A percentile compares a stretch with the other conserved stretches of the same genome.
phyloP scores from a whole-genome alignment of 2,888 invertebrate genomes.

The Dryococelus australis region DNA sequence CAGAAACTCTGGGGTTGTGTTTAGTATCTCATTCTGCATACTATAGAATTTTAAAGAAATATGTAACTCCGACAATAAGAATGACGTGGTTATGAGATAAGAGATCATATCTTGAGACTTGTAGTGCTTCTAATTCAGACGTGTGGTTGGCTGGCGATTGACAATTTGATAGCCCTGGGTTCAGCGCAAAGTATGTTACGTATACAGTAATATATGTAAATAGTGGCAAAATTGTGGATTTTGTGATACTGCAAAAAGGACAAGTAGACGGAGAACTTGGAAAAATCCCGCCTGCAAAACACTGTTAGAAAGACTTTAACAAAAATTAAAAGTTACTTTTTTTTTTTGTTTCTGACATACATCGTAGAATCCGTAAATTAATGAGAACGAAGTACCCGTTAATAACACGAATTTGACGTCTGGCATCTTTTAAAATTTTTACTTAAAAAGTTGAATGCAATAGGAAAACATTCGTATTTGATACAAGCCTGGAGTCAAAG shows the following conservation, averaged over 20 bases:
- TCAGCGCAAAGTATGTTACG: too few species aligned
- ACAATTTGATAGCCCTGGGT: too few species aligned
- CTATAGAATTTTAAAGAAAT: constrained; percentile 19
- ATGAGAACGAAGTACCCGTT: not conserved
- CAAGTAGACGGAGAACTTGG: constrained; percentile 16
- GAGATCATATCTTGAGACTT: too few species aligned
- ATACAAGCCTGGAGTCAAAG: not conserved
- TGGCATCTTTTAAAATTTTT: constrained; percentile 28
- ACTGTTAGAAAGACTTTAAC: not conserved
- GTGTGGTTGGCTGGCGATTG: too few species aligned
- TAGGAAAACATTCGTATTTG: not conserved
- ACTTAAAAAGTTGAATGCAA: not conserved
- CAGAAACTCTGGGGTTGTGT: not conserved
- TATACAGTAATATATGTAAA: too few species aligned
- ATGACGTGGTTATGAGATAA: too few species aligned
- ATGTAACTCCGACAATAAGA: too few species aligned
- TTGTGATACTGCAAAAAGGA: constrained; percentile 24
- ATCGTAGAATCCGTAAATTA: not conserved
- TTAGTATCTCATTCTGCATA: not conserved
- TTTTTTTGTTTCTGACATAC: not conserved
- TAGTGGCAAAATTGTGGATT: too few species aligned
- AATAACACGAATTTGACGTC: constrained; percentile 26
- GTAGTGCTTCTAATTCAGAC: too few species aligned
- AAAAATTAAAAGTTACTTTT: constrained; percentile 5
- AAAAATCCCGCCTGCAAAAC: constrained; percentile 22